phyloP scores from a whole-genome alignment of 2,113 vertebrate species.

The Sceloporus tristichus region DNA sequence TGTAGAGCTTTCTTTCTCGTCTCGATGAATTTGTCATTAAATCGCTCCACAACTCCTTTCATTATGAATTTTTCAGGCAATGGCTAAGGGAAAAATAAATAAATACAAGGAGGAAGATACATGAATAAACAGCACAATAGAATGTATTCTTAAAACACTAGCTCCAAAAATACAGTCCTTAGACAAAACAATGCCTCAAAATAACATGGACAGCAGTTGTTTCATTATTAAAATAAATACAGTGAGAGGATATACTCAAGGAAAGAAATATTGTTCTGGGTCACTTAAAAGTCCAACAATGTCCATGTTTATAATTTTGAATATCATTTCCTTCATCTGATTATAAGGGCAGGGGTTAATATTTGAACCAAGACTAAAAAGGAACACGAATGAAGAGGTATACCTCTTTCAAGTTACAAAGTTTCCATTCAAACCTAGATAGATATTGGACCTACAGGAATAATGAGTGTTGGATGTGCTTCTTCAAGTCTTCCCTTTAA shows the following conservation, averaged over 20 bases:
- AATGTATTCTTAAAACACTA: neutral
- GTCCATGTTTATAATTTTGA: neutral
- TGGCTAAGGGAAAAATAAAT: conserved; percentile 78
- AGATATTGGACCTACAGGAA: conserved; percentile 85
- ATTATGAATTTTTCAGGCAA: conserved; percentile 97
- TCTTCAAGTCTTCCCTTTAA: conserved; percentile 91
- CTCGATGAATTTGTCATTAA: conserved; percentile 94
- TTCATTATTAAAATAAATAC: neutral
- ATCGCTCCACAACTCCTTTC: conserved; percentile 96
- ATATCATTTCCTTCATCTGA: neutral
- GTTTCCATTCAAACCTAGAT: too few species aligned
- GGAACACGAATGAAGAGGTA: neutral
- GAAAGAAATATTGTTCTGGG: neutral
- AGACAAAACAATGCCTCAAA: neutral
- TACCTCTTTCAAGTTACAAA: neutral
- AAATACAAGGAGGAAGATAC: neutral
- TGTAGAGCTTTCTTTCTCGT: conserved; percentile 91
- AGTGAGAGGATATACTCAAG: neutral
- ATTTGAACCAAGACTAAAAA: neutral
- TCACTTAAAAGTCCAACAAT: neutral
- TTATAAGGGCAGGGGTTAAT: too few species aligned
- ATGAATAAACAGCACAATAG: conserved; percentile 7
- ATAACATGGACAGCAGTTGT: neutral
- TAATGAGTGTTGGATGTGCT: conserved; percentile 90
- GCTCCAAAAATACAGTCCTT: conserved; percentile 5